Conservation (phyloP, 2,797 vertebrate species). For the Lacerta agilis region DNA sequence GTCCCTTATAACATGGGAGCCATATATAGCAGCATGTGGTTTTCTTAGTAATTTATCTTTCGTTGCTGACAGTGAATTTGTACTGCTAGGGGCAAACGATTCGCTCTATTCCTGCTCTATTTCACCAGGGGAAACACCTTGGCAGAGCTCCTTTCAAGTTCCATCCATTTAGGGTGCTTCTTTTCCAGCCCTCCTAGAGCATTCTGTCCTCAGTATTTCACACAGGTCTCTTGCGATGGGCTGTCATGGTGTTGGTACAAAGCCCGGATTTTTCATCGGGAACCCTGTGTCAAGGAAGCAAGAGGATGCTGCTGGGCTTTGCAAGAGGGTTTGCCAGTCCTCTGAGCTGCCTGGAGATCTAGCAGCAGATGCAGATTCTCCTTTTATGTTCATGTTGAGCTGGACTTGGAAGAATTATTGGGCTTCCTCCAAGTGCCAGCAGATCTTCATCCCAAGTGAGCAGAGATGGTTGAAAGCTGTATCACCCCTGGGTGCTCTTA, state of each 20-base stretch:
- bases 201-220: neutral
- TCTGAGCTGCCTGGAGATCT: conserved; percentile 55
- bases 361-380: conserved; percentile 55
- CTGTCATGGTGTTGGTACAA: neutral
- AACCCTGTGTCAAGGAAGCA: neutral
- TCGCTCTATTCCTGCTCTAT: neutral
- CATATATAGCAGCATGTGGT: neutral
- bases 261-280: neutral
- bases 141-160: neutral
- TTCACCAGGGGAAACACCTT: too few relatives aligned
- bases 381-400: conserved; percentile 72
- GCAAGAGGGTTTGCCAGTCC: conserved; percentile 49
- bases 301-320: conserved; percentile 9
- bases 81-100: neutral
- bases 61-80: neutral
- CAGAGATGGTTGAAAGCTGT: conserved; percentile 59
- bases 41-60: neutral
- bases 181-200: conserved; percentile 1
- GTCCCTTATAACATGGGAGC: neutral
- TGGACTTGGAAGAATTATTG: conserved; percentile 67
- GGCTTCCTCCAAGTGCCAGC: conserved; percentile 46
- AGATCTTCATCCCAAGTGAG: conserved; percentile 66
- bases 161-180: neutral
- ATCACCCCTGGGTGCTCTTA: conserved; percentile 42
- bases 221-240: neutral